Evolutionary conservation across 2,113 vertebrate species (phyloP).

Genomic region (Mormyrus iriodes): DNA sequence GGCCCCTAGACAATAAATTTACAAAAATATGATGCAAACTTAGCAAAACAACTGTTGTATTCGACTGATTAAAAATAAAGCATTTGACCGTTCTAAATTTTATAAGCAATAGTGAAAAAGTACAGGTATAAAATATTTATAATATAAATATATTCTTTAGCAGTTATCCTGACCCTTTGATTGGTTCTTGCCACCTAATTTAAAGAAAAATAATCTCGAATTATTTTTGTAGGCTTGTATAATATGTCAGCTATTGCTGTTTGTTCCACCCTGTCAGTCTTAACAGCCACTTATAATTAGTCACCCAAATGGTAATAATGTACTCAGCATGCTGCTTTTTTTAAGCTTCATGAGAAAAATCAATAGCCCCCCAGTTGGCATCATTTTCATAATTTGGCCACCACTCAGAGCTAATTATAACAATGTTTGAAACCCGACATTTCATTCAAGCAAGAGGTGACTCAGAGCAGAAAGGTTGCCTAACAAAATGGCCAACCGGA

Average conservation of each 20-base stretch:
- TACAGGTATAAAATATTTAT: not conserved
- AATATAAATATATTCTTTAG: not conserved
- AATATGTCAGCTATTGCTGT: not conserved
- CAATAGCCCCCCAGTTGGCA: not conserved
- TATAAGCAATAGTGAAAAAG: not conserved
- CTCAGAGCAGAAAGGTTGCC: not conserved
- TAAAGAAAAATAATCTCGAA: not conserved
- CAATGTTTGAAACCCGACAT: not conserved
- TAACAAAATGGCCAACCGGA: not conserved
- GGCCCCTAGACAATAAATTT: not conserved
- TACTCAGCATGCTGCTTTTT: not conserved
- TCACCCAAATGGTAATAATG: not conserved
- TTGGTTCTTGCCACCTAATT: not conserved
- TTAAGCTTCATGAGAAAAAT: not conserved
- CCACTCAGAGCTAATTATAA: not conserved
- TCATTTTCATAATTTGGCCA: not conserved
- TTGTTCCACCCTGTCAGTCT: not conserved
- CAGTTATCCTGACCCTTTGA: not conserved
- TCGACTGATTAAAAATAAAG: not conserved
- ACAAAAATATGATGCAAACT: not conserved
- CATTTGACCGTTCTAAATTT: not conserved
- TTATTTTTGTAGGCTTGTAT: not conserved
- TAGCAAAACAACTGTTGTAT: not conserved
- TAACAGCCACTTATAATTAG: not conserved
- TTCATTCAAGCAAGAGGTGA: not conserved